Evolutionary conservation across 2,113 vertebrate species (phyloP).

Genomic region (Speoplatyrhinus poulsoni): DNA sequence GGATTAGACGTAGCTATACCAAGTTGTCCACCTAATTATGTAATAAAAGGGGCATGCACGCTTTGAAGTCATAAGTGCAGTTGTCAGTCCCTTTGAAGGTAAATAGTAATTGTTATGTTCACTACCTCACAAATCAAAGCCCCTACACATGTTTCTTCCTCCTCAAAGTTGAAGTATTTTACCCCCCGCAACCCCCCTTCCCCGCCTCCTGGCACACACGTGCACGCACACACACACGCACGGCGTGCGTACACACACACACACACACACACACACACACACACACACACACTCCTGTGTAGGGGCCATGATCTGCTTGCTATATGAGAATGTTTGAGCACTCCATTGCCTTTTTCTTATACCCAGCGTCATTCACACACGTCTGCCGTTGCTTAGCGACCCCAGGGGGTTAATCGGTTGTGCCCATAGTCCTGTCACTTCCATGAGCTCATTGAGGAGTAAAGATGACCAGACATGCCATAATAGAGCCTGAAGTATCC

Average conservation of each 20-base stretch:
- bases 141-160: conserved; percentile 65
- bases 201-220: conserved; percentile 5
- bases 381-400: conserved; percentile 58
- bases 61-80: conserved; percentile 77
- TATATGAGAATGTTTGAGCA: conserved; percentile 36
- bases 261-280: background rate
- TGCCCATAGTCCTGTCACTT: conserved; percentile 38
- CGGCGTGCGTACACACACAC: background rate
- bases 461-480: conserved; percentile 37
- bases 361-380: conserved; percentile 46
- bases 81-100: conserved; percentile 77
- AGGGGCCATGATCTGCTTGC: conserved; percentile 55
- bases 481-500: too few relatives aligned
- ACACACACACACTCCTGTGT: conserved; percentile 19
- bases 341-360: conserved; percentile 38
- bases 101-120: conserved; percentile 77
- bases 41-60: conserved; percentile 70
- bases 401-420: conserved; percentile 30
- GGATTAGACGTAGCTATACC: conserved; percentile 51
- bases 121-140: conserved; percentile 75
- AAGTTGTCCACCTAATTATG: conserved; percentile 66
- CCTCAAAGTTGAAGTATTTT: conserved; percentile 38
- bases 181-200: conserved; percentile 29
- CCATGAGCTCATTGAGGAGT: conserved; percentile 35
- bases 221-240: background rate